Evolutionary conservation across 2,888 invertebrate genomes (phyloP), one percentile per base, ranked within the genome.

Genomic region (Villa cingulata): DNA sequence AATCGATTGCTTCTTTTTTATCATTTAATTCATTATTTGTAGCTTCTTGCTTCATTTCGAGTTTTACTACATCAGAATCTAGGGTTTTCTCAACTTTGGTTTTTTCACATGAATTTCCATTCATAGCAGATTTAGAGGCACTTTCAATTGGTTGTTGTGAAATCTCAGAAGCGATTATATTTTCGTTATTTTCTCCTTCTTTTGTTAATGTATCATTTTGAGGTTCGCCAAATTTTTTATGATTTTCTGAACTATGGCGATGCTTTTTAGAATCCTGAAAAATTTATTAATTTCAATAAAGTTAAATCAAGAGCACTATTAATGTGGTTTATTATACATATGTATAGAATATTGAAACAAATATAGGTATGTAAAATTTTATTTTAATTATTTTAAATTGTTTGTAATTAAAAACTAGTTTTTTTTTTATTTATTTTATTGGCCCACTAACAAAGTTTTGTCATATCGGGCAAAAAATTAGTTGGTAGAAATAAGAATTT

Each of bases 111-210:
- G 46, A 42, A 14, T 41, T 42, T 36, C 36, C 34, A 45, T 48
- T 48, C 43, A 45, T 50, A 23, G 23, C 12, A 45, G 43, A 37
- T 20, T 41, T 46, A 17, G 51, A 51, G 51, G 51, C 51, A 51
- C 51, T 51, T 51, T 48, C 48, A 43, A 15, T 37, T 27, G 51
- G 39, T 29, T 39, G 46, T 23, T 16, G 43, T 44, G 40, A 23
- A 15, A 23, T 23, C 20, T 19, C 19, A 18, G 37, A 16, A 20
- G 43, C n/a, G 4, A 17, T 39, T 12, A 12, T 37, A 43, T 43
- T 18, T 17, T 43, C 15, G 17, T 34, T 18, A 16, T 9, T 38
- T n/a, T 34, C 14, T 34, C 16, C n/a, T 4, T 34, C 20, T 14
- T 14, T 14, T n/a, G 23, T 40, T 20, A 16, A 27, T 23, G 38